Conservation (phyloP, 2,888 invertebrate species). For the Hypsopygia costalis region DNA sequence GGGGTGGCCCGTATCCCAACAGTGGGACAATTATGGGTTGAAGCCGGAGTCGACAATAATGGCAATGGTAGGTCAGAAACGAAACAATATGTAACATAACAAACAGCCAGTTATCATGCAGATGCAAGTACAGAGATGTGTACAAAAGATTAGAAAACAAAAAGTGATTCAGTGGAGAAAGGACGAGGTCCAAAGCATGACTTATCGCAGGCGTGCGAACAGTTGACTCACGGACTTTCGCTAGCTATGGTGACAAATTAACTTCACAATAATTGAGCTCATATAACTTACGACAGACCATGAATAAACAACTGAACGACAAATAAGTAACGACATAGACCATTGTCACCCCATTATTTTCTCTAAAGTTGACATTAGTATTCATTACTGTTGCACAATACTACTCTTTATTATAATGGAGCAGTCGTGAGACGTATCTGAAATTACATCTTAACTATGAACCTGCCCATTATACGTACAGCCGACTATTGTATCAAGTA, state of each 20-base stretch:
- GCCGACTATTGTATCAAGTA: background rate
- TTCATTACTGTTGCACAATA: constrained; percentile 4
- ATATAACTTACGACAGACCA: constrained; percentile 4
- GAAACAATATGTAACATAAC: too few species aligned
- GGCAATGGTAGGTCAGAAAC: too few species aligned
- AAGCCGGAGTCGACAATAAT: too few species aligned
- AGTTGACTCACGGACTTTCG: constrained; percentile 40
- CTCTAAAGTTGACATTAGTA: constrained; percentile 1
- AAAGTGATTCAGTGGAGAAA: constrained; percentile 38
- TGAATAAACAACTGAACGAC: constrained; percentile 2
- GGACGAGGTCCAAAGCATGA: constrained; percentile 29
- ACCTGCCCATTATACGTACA: background rate
- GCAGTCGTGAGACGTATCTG: background rate
- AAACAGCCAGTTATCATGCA: too few species aligned
- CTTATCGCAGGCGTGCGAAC: constrained; percentile 31
- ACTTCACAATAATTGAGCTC: constrained; percentile 17
- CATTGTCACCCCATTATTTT: constrained; percentile 1
- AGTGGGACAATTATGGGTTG: too few species aligned
- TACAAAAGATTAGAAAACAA: constrained; percentile 17
- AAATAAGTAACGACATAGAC: constrained; percentile 2
- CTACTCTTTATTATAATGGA: background rate
- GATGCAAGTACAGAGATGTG: background rate
- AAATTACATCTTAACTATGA: background rate
- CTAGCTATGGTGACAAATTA: constrained; percentile 27
- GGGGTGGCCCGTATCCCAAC: too few species aligned